Conservation (phyloP, 2,113 vertebrate genomes). For the Anhinga anhinga region DNA sequence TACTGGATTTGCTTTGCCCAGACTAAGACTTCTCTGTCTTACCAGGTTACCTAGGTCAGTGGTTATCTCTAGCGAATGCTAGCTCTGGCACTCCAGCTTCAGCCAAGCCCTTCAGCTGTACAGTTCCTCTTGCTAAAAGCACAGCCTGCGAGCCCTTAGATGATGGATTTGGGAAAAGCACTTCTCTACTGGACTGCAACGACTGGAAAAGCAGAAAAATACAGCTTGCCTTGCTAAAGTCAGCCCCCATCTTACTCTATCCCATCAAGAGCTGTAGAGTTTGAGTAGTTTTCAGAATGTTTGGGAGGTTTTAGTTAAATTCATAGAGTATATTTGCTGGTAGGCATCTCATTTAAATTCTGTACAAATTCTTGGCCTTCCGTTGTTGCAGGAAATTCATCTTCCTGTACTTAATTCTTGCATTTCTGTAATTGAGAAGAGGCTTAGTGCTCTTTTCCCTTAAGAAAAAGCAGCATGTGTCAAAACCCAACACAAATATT, state of each 20-base stretch:
- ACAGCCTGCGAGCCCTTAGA: neutral
- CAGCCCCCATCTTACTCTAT: neutral
- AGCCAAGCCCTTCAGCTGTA: too few relatives aligned
- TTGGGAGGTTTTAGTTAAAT: neutral
- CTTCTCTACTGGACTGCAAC: too few relatives aligned
- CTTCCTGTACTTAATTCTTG: neutral
- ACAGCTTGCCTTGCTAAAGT: rapidly evolving
- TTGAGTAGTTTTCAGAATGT: rapidly evolving
- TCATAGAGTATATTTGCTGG: rapidly evolving
- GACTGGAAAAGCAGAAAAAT: too few relatives aligned
- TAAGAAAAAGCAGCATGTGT: neutral
- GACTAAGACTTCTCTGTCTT: rapidly evolving
- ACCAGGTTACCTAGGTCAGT: too few relatives aligned
- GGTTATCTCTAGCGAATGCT: rapidly evolving
- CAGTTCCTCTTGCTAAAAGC: rapidly evolving
- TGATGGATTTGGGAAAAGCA: neutral
- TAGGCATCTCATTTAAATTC: neutral
- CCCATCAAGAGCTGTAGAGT: rapidly evolving
- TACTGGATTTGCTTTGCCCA: neutral
- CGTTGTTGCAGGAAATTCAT: neutral
- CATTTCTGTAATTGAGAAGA: neutral
- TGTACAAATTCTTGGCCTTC: rapidly evolving
- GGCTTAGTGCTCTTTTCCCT: neutral
- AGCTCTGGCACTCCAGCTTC: neutral
- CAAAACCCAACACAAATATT: neutral